Percentiles rank a stretch among this genome's conserved stretches.
phyloP scores from a whole-genome alignment of 2,113 vertebrate species.

The Forbesichthys agassizii region DNA sequence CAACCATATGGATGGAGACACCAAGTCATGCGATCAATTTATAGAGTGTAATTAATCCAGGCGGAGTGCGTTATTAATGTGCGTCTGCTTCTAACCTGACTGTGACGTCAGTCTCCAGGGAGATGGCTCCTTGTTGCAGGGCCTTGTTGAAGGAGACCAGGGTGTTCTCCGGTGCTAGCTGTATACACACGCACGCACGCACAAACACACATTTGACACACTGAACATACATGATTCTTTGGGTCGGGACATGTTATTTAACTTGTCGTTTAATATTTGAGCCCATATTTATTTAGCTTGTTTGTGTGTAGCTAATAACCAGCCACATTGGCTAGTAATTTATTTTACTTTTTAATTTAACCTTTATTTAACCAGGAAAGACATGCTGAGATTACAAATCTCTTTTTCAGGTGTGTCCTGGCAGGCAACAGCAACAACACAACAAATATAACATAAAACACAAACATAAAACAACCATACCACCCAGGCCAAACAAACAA shows the following conservation, averaged over 20 bases:
- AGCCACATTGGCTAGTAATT: no score
- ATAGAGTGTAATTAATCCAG: constrained; percentile 20
- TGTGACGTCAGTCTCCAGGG: constrained; percentile 87
- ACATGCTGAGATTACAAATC: no score
- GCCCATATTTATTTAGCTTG: no score
- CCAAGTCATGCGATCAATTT: no score
- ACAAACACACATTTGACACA: constrained; percentile 62
- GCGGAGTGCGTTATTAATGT: constrained; percentile 11
- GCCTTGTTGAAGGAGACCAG: constrained; percentile 93
- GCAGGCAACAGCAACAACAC: no score
- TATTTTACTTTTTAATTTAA: no score
- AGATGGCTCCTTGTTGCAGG: constrained; percentile 83
- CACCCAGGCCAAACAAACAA: no score
- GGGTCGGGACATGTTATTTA: not conserved
- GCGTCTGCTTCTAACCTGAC: constrained; percentile 79
- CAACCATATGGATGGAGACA: not conserved
- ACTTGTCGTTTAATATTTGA: not conserved
- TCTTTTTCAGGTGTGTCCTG: no score
- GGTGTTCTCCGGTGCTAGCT: constrained; percentile 97
- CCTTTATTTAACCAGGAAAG: no score
- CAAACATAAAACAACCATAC: no score
- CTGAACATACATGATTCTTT: not conserved
- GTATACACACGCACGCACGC: constrained; percentile 1
- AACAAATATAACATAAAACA: no score
- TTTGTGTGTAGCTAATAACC: no score